Conservation (phyloP, 1,140 invertebrate genomes). For the Drosophila navojoa region DNA sequence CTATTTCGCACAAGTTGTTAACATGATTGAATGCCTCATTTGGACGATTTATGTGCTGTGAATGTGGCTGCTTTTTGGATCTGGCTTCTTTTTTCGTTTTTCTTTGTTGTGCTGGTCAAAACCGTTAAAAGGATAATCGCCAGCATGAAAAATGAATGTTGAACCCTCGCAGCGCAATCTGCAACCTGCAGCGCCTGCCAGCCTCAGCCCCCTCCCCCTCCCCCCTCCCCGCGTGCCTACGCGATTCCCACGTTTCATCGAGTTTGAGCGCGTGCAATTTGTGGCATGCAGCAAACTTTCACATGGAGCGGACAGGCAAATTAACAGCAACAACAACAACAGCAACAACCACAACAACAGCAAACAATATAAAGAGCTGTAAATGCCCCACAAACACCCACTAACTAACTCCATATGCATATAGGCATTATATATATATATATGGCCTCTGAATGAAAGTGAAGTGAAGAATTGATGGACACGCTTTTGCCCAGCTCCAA, state of each 20-base stretch:
- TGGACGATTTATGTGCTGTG: constrained; percentile 74
- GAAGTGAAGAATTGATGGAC: constrained; percentile 79
- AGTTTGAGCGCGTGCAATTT: constrained; percentile 52
- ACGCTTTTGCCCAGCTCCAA: constrained; percentile 21
- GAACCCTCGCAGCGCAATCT: constrained; percentile 36
- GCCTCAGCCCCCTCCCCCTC: no score
- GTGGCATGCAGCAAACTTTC: constrained; percentile 75
- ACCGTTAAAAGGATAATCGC: constrained; percentile 54
- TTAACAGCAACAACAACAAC: constrained; percentile 45
- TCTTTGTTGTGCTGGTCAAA: constrained; percentile 32
- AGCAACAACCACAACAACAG: constrained; percentile 47
- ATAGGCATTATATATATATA: neutral
- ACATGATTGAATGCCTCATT: constrained; percentile 71
- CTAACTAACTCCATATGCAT: constrained; percentile 20
- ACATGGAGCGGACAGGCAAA: constrained; percentile 63
- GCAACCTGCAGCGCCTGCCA: constrained; percentile 9
- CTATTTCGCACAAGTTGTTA: constrained; percentile 17
- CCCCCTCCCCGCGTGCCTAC: neutral
- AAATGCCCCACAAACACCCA: constrained; percentile 66
- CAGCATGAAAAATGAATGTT: constrained; percentile 47
- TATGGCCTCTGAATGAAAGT: constrained; percentile 61
- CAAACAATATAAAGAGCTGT: constrained; percentile 42
- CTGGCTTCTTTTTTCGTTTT: neutral
- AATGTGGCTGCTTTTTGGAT: constrained; percentile 50
- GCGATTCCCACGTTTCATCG: constrained; percentile 51